A percentile compares a stretch with the other conserved stretches of the same genome.
Evolutionary conservation across 2,888 invertebrate species (phyloP).

Genomic region (Cheilosia vulpina): DNA sequence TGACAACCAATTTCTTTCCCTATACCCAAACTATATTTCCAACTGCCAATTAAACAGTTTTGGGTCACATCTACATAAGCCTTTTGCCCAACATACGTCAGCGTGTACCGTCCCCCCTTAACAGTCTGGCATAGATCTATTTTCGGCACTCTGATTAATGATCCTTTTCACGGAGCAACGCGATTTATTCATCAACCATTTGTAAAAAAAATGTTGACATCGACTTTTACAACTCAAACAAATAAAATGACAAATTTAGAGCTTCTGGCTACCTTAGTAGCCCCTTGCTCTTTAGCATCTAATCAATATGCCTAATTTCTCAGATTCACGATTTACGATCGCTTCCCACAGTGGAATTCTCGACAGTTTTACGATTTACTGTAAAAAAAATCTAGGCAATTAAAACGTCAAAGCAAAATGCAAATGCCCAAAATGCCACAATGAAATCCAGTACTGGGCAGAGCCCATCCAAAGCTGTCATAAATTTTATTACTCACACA

Average conservation of each 20-base stretch:
- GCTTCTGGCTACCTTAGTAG: slow-evolving; percentile 59
- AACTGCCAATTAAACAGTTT: slow-evolving; percentile 28
- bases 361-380: slow-evolving; percentile 51
- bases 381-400: slow-evolving; percentile 42
- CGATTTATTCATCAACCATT: slow-evolving; percentile 57
- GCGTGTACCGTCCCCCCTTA: neutral
- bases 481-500: slow-evolving; percentile 39
- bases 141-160: slow-evolving; percentile 51
- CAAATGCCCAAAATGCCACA: slow-evolving; percentile 42
- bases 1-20: slow-evolving; percentile 26
- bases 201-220: slow-evolving; percentile 42
- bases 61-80: slow-evolving; percentile 35
- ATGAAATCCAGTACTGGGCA: slow-evolving; percentile 25
- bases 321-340: slow-evolving; percentile 56
- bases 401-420: slow-evolving; percentile 55
- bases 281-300: slow-evolving; percentile 55
- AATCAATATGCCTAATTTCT: slow-evolving; percentile 61
- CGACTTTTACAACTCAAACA: neutral
- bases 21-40: slow-evolving; percentile 23
- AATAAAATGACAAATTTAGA: slow-evolving; percentile 49
- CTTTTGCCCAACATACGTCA: neutral
- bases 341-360: slow-evolving; percentile 40
- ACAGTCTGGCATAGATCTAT: slow-evolving; percentile 17
- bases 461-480: slow-evolving; percentile 43
- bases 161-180: neutral